A percentile compares a stretch with the other conserved stretches of the same genome.
These are phyloP conservation scores for Leptopilina syphax DNA, from an alignment of 2,888 invertebrate genomes.

Conservation along the genomic window DNA sequence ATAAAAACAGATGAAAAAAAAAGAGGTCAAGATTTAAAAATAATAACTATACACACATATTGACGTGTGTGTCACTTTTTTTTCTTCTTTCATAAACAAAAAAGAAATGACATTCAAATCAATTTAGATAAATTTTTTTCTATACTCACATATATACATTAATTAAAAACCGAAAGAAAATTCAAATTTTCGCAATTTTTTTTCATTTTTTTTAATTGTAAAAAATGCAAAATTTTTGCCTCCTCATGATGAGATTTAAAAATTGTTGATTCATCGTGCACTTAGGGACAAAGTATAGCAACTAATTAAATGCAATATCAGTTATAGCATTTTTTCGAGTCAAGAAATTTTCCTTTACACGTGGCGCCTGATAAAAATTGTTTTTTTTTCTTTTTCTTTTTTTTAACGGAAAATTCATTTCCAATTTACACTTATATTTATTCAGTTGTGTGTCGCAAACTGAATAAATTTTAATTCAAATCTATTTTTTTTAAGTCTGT, in stretches of 20 bases:
- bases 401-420: constrained; percentile 5
- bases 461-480: constrained; percentile 25
- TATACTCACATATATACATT: too few relatives aligned
- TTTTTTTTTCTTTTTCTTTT: neutral
- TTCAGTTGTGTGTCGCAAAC: constrained; percentile 36
- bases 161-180: neutral
- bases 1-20: neutral
- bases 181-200: neutral
- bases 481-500: neutral
- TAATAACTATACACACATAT: too few relatives aligned
- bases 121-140: too few relatives aligned
- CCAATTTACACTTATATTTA: constrained; percentile 24
- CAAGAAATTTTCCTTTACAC: constrained; percentile 23
- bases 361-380: constrained; percentile 21
- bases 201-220: neutral
- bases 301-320: constrained; percentile 16
- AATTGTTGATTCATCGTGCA: neutral
- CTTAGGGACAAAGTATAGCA: neutral
- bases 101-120: neutral
- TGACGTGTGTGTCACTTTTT: neutral
- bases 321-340: constrained; percentile 7
- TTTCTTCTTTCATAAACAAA: neutral
- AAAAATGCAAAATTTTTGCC: neutral
- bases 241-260: constrained; percentile 8
- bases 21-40: too few relatives aligned